phyloP scores from a whole-genome alignment of 2,888 invertebrate species.

The Pristionchus fissidentatus region DNA sequence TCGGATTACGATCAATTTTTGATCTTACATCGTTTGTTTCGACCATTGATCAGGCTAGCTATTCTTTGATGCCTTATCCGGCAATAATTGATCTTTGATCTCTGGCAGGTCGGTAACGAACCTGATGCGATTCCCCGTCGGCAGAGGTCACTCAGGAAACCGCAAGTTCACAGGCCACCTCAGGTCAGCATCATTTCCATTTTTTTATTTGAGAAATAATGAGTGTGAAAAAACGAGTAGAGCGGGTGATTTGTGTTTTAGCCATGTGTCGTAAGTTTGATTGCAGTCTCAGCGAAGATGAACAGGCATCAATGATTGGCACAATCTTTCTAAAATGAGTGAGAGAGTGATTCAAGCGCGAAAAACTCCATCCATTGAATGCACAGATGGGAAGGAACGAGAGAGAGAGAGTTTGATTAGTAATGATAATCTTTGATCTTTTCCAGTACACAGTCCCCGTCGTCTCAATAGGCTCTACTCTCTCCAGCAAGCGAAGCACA shows the following conservation, averaged over 20 bases:
- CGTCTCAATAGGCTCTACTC: neutral
- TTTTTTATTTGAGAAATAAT: neutral
- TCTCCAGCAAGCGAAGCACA: slow-evolving; percentile 6
- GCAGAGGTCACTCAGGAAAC: slow-evolving; percentile 18
- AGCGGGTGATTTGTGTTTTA: no score
- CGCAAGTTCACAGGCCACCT: neutral
- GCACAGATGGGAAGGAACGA: neutral
- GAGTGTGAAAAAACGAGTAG: neutral
- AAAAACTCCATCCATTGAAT: no score
- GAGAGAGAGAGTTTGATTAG: neutral
- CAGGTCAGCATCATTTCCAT: neutral
- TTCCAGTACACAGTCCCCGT: slow-evolving; percentile 23
- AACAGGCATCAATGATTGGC: no score
- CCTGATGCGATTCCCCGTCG: neutral
- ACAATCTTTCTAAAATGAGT: no score
- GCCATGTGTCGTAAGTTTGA: no score
- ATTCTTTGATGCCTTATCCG: no score
- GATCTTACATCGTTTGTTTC: neutral
- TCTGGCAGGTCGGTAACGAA: neutral
- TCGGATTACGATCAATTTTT: no score
- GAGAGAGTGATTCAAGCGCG: no score
- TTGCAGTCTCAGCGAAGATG: no score
- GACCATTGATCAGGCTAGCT: neutral
- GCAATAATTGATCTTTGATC: slow-evolving; percentile 19
- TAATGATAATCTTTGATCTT: neutral